Percentiles rank a stretch among this genome's conserved stretches.
Conservation (phyloP, 1,140 invertebrate genomes). For the Andricus grossulariae region DNA sequence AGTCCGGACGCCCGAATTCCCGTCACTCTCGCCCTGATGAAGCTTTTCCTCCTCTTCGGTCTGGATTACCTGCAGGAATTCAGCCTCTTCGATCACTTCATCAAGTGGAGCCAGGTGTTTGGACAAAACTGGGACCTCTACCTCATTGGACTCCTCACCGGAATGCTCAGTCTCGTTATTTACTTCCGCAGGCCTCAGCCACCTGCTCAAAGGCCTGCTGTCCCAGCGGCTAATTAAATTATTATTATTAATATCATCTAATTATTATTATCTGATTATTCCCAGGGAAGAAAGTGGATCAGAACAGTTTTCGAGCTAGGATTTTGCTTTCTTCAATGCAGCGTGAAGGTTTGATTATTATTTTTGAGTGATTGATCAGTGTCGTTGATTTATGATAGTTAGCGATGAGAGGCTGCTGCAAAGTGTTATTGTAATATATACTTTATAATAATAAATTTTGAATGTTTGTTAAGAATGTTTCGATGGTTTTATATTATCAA, state of each 20-base stretch:
- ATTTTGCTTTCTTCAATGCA: no score
- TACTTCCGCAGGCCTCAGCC: conserved; percentile 84
- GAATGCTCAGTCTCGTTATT: conserved; percentile 88
- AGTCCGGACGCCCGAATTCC: conserved; percentile 96
- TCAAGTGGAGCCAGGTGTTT: conserved; percentile 75
- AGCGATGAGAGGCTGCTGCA: conserved; percentile 51
- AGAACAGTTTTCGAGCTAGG: conserved; percentile 37
- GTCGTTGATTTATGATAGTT: conserved; percentile 52
- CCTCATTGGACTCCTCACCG: conserved; percentile 88
- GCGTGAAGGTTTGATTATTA: no score
- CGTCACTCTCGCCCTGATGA: conserved; percentile 93
- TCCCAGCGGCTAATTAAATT: background rate
- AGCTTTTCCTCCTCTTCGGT: conserved; percentile 88
- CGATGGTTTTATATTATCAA: background rate
- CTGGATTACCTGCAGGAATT: conserved; percentile 85
- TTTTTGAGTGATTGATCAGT: background rate
- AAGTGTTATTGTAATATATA: conserved; percentile 63
- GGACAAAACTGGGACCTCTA: conserved; percentile 96
- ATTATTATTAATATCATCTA: no score
- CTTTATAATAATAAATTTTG: conserved; percentile 59
- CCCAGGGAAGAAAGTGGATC: conserved; percentile 39
- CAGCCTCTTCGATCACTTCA: conserved; percentile 68
- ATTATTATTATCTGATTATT: no score
- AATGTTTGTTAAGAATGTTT: conserved; percentile 55
- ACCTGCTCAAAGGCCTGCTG: conserved; percentile 61